Evolutionary conservation across 23 tunicate species (phyloP).

Genomic region (Halocynthia roretzi): DNA sequence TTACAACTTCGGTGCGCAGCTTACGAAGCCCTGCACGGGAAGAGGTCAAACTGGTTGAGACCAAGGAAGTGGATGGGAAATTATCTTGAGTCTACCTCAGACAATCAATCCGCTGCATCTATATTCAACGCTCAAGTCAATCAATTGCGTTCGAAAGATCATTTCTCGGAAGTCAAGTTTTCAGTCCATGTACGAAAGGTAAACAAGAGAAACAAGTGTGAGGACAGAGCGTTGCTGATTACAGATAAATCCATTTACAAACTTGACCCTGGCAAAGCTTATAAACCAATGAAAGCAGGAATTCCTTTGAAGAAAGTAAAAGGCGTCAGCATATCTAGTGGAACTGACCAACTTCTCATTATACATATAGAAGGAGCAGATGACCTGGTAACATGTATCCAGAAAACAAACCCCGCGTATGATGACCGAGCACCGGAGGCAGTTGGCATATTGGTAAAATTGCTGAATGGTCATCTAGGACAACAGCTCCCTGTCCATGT

Average conservation of each 20-base stretch:
- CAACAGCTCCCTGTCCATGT: constrained; percentile 61
- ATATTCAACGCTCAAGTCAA: constrained; percentile 35
- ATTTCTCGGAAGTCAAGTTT: constrained; percentile 54
- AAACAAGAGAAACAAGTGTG: constrained; percentile 77
- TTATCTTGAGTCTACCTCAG: constrained; percentile 60
- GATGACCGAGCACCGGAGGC: constrained; percentile 89
- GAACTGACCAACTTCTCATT: constrained; percentile 67
- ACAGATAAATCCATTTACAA: constrained; percentile 77
- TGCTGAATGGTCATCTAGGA: constrained; percentile 9
- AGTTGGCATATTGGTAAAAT: constrained; percentile 33
- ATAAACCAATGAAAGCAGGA: constrained; percentile 84
- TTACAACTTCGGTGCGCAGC: constrained; percentile 66
- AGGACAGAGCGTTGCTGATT: constrained; percentile 76
- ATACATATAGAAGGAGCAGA: constrained; percentile 82
- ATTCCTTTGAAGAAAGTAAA: constrained; percentile 51
- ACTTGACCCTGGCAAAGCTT: constrained; percentile 67
- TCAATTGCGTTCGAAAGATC: constrained; percentile 40
- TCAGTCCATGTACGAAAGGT: constrained; percentile 84
- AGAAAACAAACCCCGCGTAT: constrained; percentile 63
- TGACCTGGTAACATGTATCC: constrained; percentile 82
- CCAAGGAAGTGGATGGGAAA: constrained; percentile 77
- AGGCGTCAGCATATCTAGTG: constrained; percentile 52
- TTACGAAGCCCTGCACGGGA: constrained; percentile 68
- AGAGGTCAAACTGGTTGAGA: constrained; percentile 62
- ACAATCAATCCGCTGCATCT: constrained; percentile 18